Conservation (phyloP, 64 coral and sea anemone species). For the Stichodactyla mertensii region DNA sequence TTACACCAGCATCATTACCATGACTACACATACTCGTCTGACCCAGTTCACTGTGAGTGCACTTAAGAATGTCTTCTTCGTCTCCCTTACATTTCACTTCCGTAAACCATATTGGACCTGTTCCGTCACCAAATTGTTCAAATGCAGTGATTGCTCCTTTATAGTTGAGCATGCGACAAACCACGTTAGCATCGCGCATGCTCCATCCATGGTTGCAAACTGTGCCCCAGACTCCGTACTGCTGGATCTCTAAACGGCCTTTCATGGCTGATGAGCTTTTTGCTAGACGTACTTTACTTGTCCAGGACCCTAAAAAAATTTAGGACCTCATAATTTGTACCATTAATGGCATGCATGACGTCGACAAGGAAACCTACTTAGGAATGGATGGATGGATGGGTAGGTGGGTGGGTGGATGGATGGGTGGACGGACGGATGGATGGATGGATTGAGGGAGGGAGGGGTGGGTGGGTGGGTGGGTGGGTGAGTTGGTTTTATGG, state of each 20-base stretch:
- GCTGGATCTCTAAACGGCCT: not conserved
- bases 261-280: not conserved
- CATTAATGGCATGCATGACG: too few relatives aligned
- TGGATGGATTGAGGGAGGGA: too few relatives aligned
- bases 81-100: not conserved
- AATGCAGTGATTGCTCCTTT: too few relatives aligned
- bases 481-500: too few relatives aligned
- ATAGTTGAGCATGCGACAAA: not conserved
- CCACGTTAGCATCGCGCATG: slow-evolving; percentile 7
- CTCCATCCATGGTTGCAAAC: not conserved
- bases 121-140: not conserved
- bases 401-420: too few relatives aligned
- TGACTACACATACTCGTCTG: not conserved
- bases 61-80: not conserved
- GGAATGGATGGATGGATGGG: too few relatives aligned
- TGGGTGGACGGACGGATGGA: too few relatives aligned
- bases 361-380: too few relatives aligned
- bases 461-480: too few relatives aligned
- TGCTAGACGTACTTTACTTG: too few relatives aligned
- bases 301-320: too few relatives aligned
- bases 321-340: too few relatives aligned
- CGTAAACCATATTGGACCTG: not conserved
- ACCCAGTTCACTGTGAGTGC: not conserved
- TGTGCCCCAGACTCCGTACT: slow-evolving; percentile 11
- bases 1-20: not conserved